Evolutionary conservation across 2,113 vertebrate genomes (phyloP).

Genomic region (Sinocyclocheilus anshuiensis): DNA sequence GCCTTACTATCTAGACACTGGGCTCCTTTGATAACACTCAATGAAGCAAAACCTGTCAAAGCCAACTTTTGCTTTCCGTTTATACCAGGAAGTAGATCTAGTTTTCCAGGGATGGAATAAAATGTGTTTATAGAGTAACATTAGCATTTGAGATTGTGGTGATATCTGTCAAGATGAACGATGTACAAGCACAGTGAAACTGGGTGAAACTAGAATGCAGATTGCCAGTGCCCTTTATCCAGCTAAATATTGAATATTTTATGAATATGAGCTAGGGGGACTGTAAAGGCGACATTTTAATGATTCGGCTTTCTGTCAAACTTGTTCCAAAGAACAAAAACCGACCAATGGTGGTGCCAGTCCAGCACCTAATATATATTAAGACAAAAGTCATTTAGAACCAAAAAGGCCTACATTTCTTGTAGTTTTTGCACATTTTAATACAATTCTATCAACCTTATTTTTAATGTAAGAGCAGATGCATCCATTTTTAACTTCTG

Average conservation of each 20-base stretch:
- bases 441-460: too few relatives aligned
- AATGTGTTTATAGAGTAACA: background rate
- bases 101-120: background rate
- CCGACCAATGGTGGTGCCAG: slow-evolving; percentile 26
- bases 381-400: background rate
- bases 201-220: background rate
- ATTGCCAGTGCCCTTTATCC: background rate
- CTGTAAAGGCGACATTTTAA: background rate
- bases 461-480: background rate
- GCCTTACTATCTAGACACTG: background rate
- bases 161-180: background rate
- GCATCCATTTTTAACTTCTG: background rate
- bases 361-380: slow-evolving; percentile 52
- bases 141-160: background rate
- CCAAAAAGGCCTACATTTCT: background rate
- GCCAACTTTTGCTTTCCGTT: background rate
- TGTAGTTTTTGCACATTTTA: background rate
- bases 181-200: background rate
- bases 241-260: background rate
- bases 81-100: background rate
- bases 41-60: background rate
- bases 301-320: background rate
- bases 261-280: background rate
- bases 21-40: background rate
- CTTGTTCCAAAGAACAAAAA: background rate